A percentile compares a stretch with the other conserved stretches of the same genome.
Evolutionary conservation across 1,140 invertebrate species (phyloP).

Genomic region (Uloborus diversus): DNA sequence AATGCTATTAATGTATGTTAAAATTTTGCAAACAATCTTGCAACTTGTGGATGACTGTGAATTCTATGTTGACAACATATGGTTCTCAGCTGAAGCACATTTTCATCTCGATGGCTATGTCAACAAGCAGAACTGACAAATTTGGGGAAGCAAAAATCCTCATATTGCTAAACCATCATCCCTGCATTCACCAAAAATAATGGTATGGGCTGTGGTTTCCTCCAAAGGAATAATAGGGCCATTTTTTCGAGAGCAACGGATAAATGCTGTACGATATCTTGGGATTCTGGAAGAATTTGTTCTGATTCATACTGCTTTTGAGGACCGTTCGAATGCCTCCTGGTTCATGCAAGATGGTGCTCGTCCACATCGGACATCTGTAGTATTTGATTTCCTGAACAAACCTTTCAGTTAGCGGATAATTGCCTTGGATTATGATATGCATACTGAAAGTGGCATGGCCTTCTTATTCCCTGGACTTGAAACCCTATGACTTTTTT

Average conservation of each 20-base stretch:
- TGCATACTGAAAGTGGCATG: background rate
- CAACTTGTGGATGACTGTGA: background rate
- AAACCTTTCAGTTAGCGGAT: background rate
- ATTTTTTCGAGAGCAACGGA: background rate
- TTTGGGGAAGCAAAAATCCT: conserved; percentile 13
- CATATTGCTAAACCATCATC: background rate
- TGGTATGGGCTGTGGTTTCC: background rate
- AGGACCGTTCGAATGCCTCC: background rate
- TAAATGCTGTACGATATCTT: background rate
- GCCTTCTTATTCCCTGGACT: conserved; percentile 7
- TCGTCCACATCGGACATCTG: conserved; percentile 4
- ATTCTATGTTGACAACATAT: conserved; percentile 16
- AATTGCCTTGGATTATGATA: background rate
- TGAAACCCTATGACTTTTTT: conserved; percentile 6
- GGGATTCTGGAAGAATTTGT: background rate
- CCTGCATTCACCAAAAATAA: conserved; percentile 37
- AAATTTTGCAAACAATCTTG: background rate
- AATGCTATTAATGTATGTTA: background rate
- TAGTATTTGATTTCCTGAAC: conserved; percentile 8
- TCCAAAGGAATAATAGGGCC: background rate
- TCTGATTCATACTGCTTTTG: background rate
- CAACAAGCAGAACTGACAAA: conserved; percentile 9
- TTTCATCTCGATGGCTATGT: conserved; percentile 9
- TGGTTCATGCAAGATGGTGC: conserved; percentile 39
- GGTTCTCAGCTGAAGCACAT: conserved; percentile 22